Percentiles rank a stretch among this genome's conserved stretches.
These are phyloP conservation scores for Dipodomys ordii DNA, from an alignment of 2,113 vertebrate genomes.

Conservation along the genomic window DNA sequence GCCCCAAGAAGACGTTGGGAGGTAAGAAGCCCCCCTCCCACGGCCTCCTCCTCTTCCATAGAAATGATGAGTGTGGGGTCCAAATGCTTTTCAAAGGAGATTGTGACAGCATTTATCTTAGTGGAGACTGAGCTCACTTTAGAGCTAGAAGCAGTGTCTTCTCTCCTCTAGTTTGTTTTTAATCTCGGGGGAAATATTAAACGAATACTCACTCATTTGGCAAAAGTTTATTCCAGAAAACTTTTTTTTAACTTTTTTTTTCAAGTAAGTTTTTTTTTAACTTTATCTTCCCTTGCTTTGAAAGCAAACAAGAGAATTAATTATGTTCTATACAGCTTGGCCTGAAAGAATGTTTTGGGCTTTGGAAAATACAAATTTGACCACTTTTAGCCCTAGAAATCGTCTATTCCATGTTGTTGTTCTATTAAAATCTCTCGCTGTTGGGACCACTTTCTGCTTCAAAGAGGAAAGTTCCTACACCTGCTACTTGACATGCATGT, in stretches of 20 bases:
- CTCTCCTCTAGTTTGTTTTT: not conserved
- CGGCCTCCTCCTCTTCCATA: too few relatives aligned
- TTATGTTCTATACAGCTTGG: not conserved
- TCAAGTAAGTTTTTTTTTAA: too few relatives aligned
- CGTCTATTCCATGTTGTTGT: too few relatives aligned
- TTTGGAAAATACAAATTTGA: not conserved
- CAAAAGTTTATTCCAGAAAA: conserved; percentile 7
- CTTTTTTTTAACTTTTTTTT: too few relatives aligned
- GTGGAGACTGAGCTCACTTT: not conserved
- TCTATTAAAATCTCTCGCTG: too few relatives aligned
- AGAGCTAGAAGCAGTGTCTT: not conserved
- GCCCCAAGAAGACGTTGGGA: conserved; percentile 22
- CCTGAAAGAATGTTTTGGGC: not conserved
- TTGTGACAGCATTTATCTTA: not conserved
- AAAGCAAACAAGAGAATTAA: conserved; percentile 34
- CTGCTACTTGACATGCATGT: not conserved
- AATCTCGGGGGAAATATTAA: conserved; percentile 50
- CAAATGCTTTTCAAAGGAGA: not conserved
- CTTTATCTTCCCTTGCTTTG: not conserved
- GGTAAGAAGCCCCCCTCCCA: conserved; percentile 51
- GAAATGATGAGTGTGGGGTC: not conserved
- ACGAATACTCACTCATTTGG: conserved; percentile 16
- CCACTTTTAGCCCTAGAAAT: not conserved
- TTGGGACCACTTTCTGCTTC: not conserved
- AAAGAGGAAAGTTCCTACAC: not conserved